These are phyloP conservation scores for Limanda limanda DNA, from an alignment of 2,113 vertebrate species.

Conservation along the genomic window DNA sequence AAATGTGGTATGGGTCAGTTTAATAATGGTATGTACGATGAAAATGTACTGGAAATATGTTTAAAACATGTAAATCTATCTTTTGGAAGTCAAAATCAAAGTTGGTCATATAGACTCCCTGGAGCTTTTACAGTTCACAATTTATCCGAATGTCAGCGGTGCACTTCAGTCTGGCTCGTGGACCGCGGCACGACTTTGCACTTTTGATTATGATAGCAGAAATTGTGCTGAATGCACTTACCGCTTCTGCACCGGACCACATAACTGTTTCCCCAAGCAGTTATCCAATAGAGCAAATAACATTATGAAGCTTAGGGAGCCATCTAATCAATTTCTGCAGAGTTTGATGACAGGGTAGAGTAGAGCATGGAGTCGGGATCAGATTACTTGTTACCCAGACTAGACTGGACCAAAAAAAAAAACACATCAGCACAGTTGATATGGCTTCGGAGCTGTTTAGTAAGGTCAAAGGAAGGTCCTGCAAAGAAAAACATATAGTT, in stretches of 20 bases:
- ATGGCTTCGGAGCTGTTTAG: slow-evolving; percentile 6
- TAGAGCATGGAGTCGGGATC: slow-evolving; percentile 68
- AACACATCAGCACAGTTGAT: slow-evolving; percentile 47
- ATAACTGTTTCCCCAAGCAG: slow-evolving; percentile 52
- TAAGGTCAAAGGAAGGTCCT: slow-evolving; percentile 43
- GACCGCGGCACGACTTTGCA: slow-evolving; percentile 60
- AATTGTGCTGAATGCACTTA: slow-evolving; percentile 79
- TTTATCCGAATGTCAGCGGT: slow-evolving; percentile 40
- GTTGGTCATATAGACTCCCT: neutral
- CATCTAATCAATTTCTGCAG: slow-evolving; percentile 75
- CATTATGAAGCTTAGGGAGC: slow-evolving; percentile 71
- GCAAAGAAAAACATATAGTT: neutral
- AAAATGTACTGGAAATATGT: too few relatives aligned
- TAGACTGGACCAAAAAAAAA: slow-evolving; percentile 31
- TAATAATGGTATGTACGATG: too few relatives aligned
- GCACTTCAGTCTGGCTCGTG: slow-evolving; percentile 38
- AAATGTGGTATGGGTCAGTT: too few relatives aligned
- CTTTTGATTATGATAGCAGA: slow-evolving; percentile 79
- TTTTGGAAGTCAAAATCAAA: neutral
- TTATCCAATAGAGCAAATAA: slow-evolving; percentile 77
- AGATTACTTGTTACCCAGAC: slow-evolving; percentile 56
- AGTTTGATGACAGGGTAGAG: slow-evolving; percentile 74
- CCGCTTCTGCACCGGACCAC: slow-evolving; percentile 53
- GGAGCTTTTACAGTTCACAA: slow-evolving; percentile 6
- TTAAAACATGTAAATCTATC: neutral